Base-by-base conservation (phyloP, 2,797 vertebrate genomes). In the Paratrypauchen microcephalus region DNA sequence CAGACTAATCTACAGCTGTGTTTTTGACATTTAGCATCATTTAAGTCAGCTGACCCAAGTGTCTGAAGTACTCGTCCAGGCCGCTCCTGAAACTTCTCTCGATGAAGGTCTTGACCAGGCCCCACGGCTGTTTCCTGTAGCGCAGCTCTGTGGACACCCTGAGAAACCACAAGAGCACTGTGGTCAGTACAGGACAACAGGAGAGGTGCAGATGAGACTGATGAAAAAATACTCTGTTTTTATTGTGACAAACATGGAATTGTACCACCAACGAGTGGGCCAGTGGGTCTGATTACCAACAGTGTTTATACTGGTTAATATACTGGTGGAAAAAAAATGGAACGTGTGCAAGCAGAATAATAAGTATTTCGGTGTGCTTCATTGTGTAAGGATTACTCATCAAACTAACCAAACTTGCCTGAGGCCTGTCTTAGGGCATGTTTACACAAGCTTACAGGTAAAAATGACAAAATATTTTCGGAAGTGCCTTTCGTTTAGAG, bases 31-130 rank as follows among this genome's bases (percentile, higher is more conserved):
- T 45, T 6, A 45, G 41, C 12, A 13, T 41, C 13, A 41, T 41
- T 41, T 41, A 45, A 45, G 13, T 45, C 50, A 9, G 6, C 94
- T 91, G 75, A 97, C 96, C 96, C 67, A 97, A 86, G 65, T 95
- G 94, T 76, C 93, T 94, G 80, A 96, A 97, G 88, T 97, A 96
- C 84, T 96, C 95, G 69, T 97, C 95, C 41, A 97, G 84, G 54
- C 96, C 95, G 0, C 95, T 96, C 96, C 96, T 96, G 77, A 95
- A 97, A 83, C 96, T 97, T 88, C 96, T 96, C 88, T 97, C 96
- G 0, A 97, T 96, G 85, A 97, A 96, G 19, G 94, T 94, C 76
- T 96, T 97, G 76, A 97, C 95, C 67, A 97, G 87, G 5, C 95
- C 95, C 96, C 96, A 96, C 0, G 96, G 96, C 89, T 97, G 96